Conservation (phyloP, 1,140 invertebrate species). For the Bombyx mori region DNA sequence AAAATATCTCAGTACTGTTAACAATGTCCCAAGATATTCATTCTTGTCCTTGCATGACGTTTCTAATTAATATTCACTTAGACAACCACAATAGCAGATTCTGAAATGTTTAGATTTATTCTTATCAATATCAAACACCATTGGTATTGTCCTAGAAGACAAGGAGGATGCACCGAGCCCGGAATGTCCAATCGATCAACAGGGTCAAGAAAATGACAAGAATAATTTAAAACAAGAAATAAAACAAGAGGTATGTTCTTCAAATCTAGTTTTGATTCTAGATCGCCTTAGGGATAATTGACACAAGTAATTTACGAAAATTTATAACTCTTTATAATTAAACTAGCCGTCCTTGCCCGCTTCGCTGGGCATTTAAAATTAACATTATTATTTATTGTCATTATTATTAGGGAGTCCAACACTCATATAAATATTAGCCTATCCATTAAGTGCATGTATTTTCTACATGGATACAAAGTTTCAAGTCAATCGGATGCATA, state of each 20-base stretch:
- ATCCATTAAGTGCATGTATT: too few relatives aligned
- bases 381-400: neutral
- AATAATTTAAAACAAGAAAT: constrained; percentile 28
- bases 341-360: neutral
- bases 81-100: too few relatives aligned
- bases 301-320: neutral
- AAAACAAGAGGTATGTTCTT: constrained; percentile 48
- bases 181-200: constrained; percentile 26
- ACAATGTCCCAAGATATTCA: too few relatives aligned
- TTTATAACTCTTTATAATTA: neutral
- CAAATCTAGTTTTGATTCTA: neutral
- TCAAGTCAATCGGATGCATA: too few relatives aligned
- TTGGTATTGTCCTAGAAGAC: constrained; percentile 30
- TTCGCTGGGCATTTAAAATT: neutral
- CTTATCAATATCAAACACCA: neutral
- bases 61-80: too few relatives aligned
- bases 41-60: too few relatives aligned
- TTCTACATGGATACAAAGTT: too few relatives aligned
- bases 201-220: constrained; percentile 31
- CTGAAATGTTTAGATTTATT: too few relatives aligned
- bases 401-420: too few relatives aligned
- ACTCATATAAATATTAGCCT: too few relatives aligned
- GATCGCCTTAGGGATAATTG: neutral
- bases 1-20: too few relatives aligned
- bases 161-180: constrained; percentile 46